Conservation (phyloP, 1,140 invertebrate genomes). For the Coenobita brevimanus region DNA sequence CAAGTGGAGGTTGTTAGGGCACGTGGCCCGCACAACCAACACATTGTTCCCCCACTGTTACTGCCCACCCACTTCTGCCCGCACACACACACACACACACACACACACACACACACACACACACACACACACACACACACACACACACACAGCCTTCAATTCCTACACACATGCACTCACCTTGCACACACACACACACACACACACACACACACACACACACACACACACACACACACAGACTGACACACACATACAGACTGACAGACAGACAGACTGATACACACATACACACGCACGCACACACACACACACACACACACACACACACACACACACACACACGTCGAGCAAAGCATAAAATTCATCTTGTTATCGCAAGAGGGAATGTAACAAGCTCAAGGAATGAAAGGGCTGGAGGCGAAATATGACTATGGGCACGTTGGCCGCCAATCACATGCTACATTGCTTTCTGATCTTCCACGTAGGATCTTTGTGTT, state of each 20-base stretch:
- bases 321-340: too few relatives aligned
- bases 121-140: background rate
- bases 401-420: too few relatives aligned
- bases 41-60: constrained; percentile 43
- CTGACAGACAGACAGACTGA: background rate
- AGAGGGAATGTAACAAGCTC: background rate
- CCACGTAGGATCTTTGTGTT: too few relatives aligned
- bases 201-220: constrained; percentile 6
- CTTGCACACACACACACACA: constrained; percentile 1
- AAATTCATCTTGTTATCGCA: background rate
- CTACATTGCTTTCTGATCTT: too few relatives aligned
- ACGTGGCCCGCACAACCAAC: constrained; percentile 10
- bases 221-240: constrained; percentile 2
- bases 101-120: constrained; percentile 20
- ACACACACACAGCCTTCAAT: too few relatives aligned
- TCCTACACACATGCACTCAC: constrained; percentile 4
- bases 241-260: background rate
- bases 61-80: background rate
- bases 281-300: background rate
- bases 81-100: background rate
- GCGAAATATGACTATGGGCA: too few relatives aligned
- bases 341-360: too few relatives aligned
- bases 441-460: too few relatives aligned
- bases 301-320: too few relatives aligned
- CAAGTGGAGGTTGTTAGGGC: constrained; percentile 42